Base-by-base conservation (phyloP, 2,797 vertebrate genomes). In the Sebastes hubbsi region DNA sequence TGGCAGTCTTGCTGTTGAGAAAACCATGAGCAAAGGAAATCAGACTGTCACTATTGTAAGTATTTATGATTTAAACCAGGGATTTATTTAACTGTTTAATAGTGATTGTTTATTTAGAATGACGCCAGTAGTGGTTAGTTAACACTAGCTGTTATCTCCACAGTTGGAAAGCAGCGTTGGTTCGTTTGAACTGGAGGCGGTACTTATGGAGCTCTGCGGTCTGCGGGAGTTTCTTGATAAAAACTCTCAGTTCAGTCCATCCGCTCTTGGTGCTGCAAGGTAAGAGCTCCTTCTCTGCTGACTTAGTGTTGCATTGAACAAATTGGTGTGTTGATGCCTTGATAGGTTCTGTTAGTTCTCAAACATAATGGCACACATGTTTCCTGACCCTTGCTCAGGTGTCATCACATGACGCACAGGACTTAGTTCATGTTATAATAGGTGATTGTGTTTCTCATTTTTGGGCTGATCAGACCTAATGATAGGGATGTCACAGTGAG, bases 181-280 rank as follows among this genome's bases (percentile, higher is more conserved):
- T 14, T 92, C 96, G 0, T 94, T 91, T 4, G 91, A 97, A 27
- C 92, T 99, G 81, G 97, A 98, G 92, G 90, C 94, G 0, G 95
- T 98, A 13, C 94, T 99, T 3, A 88, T 96, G 70, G 96, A 99
- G 85, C 96, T 99, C 8, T 95, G 94, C 49, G 97, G 98, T 64
- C 91, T 99, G 71, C 96, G 96, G 76, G 98, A 99, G 72, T 99
- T 99, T 90, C 94, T 99, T 24, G 98, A 98, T 68, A 97, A 97
- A 92, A 99, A 99, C 93, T 98, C 98, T 25, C 98, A 99, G 72
- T 98, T 99, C 94, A 95, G 97, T 89, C 96, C 97, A 5, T 97
- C 97, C 8, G 96, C 97, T 29, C 93, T 99, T 34, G 97, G 97
- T 69, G 96, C 96, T 76, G 95, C 96, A 77, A 97, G 95, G 99